Conservation (phyloP, 2,113 vertebrate species). For the Gadus macrocephalus region DNA sequence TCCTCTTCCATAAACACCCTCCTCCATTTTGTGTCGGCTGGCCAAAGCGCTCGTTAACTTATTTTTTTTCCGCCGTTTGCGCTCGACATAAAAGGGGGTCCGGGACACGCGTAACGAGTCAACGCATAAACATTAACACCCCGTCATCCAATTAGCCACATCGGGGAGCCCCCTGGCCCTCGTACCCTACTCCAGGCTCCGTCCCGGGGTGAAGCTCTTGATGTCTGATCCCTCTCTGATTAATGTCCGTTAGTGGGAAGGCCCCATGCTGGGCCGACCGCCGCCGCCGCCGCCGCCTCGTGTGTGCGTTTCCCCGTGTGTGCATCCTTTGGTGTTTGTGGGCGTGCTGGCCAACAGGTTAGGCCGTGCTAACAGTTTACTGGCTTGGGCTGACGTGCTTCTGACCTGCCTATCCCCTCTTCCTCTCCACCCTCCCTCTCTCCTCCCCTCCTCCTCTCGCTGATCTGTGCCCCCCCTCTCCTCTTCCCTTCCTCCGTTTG, state of each 20-base stretch:
- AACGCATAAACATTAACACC: too few species aligned
- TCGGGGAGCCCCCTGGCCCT: too few species aligned
- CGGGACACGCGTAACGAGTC: too few species aligned
- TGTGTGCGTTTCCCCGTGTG: conserved; percentile 35
- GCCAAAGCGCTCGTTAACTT: too few species aligned
- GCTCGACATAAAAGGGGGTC: too few species aligned
- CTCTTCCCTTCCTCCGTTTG: conserved; percentile 28
- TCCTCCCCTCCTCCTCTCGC: conserved; percentile 6
- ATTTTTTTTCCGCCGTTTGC: too few species aligned
- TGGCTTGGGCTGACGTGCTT: conserved; percentile 51
- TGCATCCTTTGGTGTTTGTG: neutral
- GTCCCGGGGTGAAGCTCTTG: neutral
- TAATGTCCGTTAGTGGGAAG: conserved; percentile 25
- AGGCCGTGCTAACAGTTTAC: conserved; percentile 59
- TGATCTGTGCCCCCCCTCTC: conserved; percentile 4
- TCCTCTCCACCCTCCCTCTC: neutral
- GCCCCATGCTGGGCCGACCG: conserved; percentile 8
- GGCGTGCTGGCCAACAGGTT: neutral
- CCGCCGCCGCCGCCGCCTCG: conserved; percentile 14
- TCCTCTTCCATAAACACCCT: too few species aligned
- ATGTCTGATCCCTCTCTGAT: conserved; percentile 3
- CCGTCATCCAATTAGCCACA: too few species aligned
- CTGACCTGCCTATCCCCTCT: conserved; percentile 29
- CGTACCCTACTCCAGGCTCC: too few species aligned
- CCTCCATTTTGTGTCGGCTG: too few species aligned